Evolutionary conservation across 2,113 vertebrate genomes (phyloP), one percentile per base, ranked within the genome.

Genomic region (Tachysurus fulvidraco): DNA sequence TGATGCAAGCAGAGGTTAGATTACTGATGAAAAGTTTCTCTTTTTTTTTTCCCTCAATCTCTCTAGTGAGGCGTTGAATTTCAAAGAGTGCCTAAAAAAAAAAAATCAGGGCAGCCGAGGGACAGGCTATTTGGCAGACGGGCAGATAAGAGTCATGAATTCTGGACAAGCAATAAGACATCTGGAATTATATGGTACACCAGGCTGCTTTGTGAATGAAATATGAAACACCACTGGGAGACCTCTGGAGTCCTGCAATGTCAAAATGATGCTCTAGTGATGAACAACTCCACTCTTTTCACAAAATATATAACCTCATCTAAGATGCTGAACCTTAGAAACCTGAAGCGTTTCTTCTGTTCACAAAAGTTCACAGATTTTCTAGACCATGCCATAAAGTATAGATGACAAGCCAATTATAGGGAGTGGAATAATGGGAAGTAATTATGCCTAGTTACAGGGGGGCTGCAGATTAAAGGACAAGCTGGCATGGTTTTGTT

Each of bases 1-100:
- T 78, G 83, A 60, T 11, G 86, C 41, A 55, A 59, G 30, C n/a
- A 89, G 85, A 91, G n/a, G 79, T 78, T 67, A 85, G 79, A 83
- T 85, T 85, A 59, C 65, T 82, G 67, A 86, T 82, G 54, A 30
- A 82, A 83, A 71, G n/a, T 82, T 67, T 82, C 67, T 82, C 78
- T 19, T 21, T 28, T 52, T 52, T 57, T 8, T 28, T 1, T 55
- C 55, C n/a, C 16, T 74, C 85, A 44, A 19, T 86, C 78, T 86
- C 78, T 81, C 79, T 50, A 44, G 79, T 86, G 85, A 52, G 55
- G 54, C 28, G 36, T 28, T 81, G 79, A 57, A 81, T 86, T 81
- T 86, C 52, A 81, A 82, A 82, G 65, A 82, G 65, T 13, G 55
- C 30, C 78, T 41, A 60, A 5, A 60, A 30, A 57, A 54, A 46